Evolutionary conservation across 2,888 invertebrate genomes (phyloP).

Genomic region (Gasteruption jaculator): DNA sequence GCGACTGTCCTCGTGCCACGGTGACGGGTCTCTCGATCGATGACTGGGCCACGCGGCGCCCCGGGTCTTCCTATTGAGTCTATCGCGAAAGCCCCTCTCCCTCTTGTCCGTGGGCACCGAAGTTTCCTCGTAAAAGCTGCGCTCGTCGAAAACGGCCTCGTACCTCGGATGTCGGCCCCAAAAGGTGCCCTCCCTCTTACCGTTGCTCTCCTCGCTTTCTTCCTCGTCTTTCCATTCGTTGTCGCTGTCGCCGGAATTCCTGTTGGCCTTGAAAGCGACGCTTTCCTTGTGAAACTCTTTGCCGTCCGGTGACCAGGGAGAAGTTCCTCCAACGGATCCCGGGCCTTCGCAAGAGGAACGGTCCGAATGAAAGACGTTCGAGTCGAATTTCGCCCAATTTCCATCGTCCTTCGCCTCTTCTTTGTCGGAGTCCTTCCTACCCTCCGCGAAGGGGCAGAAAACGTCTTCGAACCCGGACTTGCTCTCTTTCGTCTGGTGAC

Average conservation of each 20-base stretch:
- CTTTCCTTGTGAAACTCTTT: slow-evolving; percentile 57
- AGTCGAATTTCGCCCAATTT: slow-evolving; percentile 50
- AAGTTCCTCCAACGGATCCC: slow-evolving; percentile 53
- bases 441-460: slow-evolving; percentile 39
- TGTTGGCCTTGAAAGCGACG: slow-evolving; percentile 29
- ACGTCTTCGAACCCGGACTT: slow-evolving; percentile 41
- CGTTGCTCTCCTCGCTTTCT: slow-evolving; percentile 49
- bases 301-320: slow-evolving; percentile 77
- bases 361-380: slow-evolving; percentile 39
- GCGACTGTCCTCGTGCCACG: slow-evolving; percentile 74
- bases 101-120: slow-evolving; percentile 30
- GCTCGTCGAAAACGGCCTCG: slow-evolving; percentile 33
- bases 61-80: slow-evolving; percentile 35
- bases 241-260: slow-evolving; percentile 51
- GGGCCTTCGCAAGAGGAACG: slow-evolving; percentile 41
- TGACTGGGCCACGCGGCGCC: slow-evolving; percentile 51
- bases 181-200: slow-evolving; percentile 49
- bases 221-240: slow-evolving; percentile 51
- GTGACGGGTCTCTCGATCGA: slow-evolving; percentile 71
- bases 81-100: slow-evolving; percentile 39
- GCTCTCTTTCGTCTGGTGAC: slow-evolving; percentile 17
- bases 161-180: slow-evolving; percentile 43
- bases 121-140: slow-evolving; percentile 36
- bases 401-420: slow-evolving; percentile 39
- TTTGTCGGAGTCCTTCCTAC: slow-evolving; percentile 24